These are phyloP conservation scores for Fratercula arctica DNA, from an alignment of 2,797 vertebrate species.

Conservation along the genomic window DNA sequence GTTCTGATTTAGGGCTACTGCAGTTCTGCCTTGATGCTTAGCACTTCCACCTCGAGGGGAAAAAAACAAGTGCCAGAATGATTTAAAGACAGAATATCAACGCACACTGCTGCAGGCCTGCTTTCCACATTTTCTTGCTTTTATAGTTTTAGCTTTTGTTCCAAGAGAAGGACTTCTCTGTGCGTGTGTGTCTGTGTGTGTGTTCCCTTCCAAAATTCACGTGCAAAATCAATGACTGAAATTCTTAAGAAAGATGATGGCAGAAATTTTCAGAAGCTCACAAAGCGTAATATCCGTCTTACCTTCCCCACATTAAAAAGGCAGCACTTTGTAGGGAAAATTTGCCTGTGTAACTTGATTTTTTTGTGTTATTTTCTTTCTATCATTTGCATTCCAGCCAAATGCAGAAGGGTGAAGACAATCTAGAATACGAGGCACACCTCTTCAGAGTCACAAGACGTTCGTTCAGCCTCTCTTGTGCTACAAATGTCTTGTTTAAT, in stretches of 20 bases:
- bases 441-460: background rate
- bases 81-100: slow-evolving; percentile 77
- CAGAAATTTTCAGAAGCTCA: background rate
- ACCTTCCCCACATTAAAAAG: background rate
- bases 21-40: slow-evolving; percentile 56
- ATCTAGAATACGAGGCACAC: background rate
- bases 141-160: slow-evolving; percentile 63
- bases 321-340: background rate
- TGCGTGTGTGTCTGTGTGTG: background rate
- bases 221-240: background rate
- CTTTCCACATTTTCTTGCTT: slow-evolving; percentile 63
- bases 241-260: background rate
- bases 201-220: slow-evolving; percentile 25
- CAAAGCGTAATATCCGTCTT: background rate
- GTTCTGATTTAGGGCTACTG: slow-evolving; percentile 68
- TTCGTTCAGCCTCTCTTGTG: background rate
- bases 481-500: background rate
- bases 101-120: slow-evolving; percentile 58
- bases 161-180: slow-evolving; percentile 36
- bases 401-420: background rate
- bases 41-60: slow-evolving; percentile 70
- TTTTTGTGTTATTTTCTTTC: background rate
- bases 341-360: background rate
- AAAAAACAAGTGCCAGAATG: slow-evolving; percentile 68
- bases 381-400: background rate